Base-by-base conservation (phyloP, 1,140 invertebrate species). In the Drosophila littoralis region DNA sequence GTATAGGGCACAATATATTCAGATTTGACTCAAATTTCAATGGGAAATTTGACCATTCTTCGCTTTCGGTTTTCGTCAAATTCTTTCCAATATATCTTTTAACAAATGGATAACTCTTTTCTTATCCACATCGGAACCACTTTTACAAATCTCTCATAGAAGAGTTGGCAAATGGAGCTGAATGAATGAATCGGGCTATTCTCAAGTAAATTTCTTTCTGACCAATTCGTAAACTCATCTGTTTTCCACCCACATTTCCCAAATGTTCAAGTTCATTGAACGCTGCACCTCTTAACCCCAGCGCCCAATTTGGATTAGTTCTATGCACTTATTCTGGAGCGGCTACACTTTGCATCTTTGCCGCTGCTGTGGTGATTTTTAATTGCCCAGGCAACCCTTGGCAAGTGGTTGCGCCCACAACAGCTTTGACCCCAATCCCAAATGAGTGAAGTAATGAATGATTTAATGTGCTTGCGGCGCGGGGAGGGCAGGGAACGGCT, bases 201-300 rank as follows among this genome's bases (percentile, higher is more conserved):
- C 7, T 8, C 13, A 43, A 43, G 12, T n/a, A 6, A 13, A 42
- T 15, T 13, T 15, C 7, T 45, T 15, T 45, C 7, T 2, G 3
- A 28, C 10, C 9, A n/a, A 28, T 2, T 6, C 9, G 9, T 22
- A 22, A 12, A 38, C 36, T n/a, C 22, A 22, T 28, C 12, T 28
- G 2, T 2, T 35, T 46, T 45, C 40, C 50, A 17, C 32, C 33
- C 40, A 45, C 51, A 12, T 46, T 52, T 43, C 15, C 15, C 12
- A 6, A 48, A 32, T 7, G 22, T 40, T 69, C 63, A 77, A 59
- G 51, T 64, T 64, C 60, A 64, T 35, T 52, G 60, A 64, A 48
- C 46, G 51, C 13, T 13, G 33, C 61, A 72, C 64, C 71, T 65
- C 72, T 78, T 78, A 71, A 78, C 72, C 76, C 67, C 76, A 63